Conservation (phyloP, 1,140 invertebrate genomes). For the Leptopilina clavipes region DNA sequence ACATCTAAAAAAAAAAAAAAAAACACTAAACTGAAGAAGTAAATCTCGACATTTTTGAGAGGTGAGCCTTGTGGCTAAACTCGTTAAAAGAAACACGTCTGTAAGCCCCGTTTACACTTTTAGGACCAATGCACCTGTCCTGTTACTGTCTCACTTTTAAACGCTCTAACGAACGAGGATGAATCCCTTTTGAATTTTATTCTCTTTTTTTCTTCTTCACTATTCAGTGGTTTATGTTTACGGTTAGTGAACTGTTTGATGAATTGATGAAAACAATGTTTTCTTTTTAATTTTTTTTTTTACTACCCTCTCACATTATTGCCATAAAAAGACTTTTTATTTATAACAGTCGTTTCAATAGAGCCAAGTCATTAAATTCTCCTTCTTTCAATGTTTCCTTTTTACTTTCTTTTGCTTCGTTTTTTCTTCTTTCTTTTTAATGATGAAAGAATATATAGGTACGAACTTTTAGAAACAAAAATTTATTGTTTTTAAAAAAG, state of each 20-base stretch:
- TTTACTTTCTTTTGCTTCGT: too few species aligned
- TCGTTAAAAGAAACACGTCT: constrained; percentile 18
- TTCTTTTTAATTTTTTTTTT: not conserved
- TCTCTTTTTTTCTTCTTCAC: not conserved
- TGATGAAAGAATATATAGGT: too few species aligned
- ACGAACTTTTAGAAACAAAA: too few species aligned
- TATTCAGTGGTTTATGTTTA: constrained; percentile 16
- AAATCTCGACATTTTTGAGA: constrained; percentile 28
- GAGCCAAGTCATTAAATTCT: too few species aligned
- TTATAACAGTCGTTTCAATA: too few species aligned
- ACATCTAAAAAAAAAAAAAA: too few species aligned
- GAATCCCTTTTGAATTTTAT: not conserved
- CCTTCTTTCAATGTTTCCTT: too few species aligned
- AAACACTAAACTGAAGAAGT: constrained; percentile 26
- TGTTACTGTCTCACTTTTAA: constrained; percentile 12
- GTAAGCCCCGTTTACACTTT: constrained; percentile 26
- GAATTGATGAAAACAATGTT: constrained; percentile 13
- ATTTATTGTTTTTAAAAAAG: too few species aligned
- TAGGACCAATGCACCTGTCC: constrained; percentile 26
- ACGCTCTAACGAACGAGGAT: constrained; percentile 23
- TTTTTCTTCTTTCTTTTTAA: too few species aligned
- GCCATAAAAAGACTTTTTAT: too few species aligned
- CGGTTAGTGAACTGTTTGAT: constrained; percentile 15
- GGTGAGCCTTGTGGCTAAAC: constrained; percentile 31
- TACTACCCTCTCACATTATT: not conserved